Evolutionary conservation across 1,140 invertebrate genomes (phyloP).

Genomic region (Drosophila subpulchrella): DNA sequence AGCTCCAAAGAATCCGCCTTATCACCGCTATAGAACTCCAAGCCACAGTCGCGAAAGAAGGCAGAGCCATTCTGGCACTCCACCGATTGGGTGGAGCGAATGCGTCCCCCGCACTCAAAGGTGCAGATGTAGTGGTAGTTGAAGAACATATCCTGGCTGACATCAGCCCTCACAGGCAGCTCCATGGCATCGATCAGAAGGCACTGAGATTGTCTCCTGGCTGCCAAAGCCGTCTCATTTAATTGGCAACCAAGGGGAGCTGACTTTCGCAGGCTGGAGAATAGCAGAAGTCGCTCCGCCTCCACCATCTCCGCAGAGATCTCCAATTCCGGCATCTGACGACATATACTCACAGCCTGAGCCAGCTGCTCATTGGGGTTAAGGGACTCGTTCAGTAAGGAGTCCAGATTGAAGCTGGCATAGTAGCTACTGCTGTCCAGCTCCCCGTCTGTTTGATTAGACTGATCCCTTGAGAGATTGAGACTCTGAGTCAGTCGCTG

Average conservation of each 20-base stretch:
- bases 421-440: slow-evolving; percentile 59
- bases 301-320: slow-evolving; percentile 80
- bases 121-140: slow-evolving; percentile 82
- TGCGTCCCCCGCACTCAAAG: slow-evolving; percentile 67
- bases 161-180: slow-evolving; percentile 65
- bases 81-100: slow-evolving; percentile 78
- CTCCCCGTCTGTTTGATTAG: slow-evolving; percentile 55
- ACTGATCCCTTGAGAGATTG: slow-evolving; percentile 51
- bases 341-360: slow-evolving; percentile 75
- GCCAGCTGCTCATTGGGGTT: slow-evolving; percentile 62
- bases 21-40: slow-evolving; percentile 60
- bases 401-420: slow-evolving; percentile 64
- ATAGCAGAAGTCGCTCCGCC: slow-evolving; percentile 74
- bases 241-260: background rate
- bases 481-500: slow-evolving; percentile 55
- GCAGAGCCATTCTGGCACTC: slow-evolving; percentile 71
- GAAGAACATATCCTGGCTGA: slow-evolving; percentile 75
- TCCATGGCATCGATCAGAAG: slow-evolving; percentile 68
- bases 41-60: slow-evolving; percentile 70
- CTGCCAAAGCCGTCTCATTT: slow-evolving; percentile 2
- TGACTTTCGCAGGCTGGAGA: slow-evolving; percentile 52
- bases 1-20: slow-evolving; percentile 50
- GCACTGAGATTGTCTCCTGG: slow-evolving; percentile 24
- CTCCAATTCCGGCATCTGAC: slow-evolving; percentile 75
- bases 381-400: slow-evolving; percentile 63